These are phyloP conservation scores for Pterois miles DNA, from an alignment of 2,797 vertebrate species.

Conservation along the genomic window DNA sequence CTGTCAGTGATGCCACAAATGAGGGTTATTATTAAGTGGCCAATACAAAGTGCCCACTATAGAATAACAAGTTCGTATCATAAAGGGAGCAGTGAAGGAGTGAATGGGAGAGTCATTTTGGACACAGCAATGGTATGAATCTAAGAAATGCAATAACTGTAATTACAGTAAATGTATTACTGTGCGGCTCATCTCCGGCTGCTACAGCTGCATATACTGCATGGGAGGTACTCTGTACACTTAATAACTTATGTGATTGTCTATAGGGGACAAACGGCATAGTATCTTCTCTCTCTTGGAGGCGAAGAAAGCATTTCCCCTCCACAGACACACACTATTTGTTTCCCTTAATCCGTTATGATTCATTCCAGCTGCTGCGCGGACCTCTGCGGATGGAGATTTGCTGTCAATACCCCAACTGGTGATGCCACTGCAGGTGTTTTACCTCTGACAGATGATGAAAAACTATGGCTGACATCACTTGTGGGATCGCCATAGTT, in stretches of 20 bases:
- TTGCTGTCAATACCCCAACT: background rate
- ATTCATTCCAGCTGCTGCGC: slow-evolving; percentile 19
- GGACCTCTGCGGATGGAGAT: slow-evolving; percentile 16
- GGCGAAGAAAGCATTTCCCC: background rate
- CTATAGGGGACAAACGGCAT: background rate
- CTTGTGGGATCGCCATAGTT: background rate
- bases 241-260: background rate
- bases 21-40: background rate
- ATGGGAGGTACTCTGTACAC: background rate
- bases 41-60: background rate
- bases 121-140: background rate
- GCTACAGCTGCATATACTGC: background rate
- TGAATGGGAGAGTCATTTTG: background rate
- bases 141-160: background rate
- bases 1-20: background rate
- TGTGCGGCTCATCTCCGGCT: background rate
- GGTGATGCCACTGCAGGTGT: slow-evolving; percentile 24
- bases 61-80: background rate
- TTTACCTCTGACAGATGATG: slow-evolving; percentile 10
- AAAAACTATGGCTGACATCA: background rate
- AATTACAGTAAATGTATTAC: slow-evolving; percentile 18
- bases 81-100: background rate
- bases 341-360: slow-evolving; percentile 21
- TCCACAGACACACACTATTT: slow-evolving; percentile 6
- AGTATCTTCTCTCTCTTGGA: background rate